A percentile compares a stretch with the other conserved stretches of the same genome.
phyloP scores from a whole-genome alignment of 2,888 invertebrate genomes.

The Hypercompe scribonia region DNA sequence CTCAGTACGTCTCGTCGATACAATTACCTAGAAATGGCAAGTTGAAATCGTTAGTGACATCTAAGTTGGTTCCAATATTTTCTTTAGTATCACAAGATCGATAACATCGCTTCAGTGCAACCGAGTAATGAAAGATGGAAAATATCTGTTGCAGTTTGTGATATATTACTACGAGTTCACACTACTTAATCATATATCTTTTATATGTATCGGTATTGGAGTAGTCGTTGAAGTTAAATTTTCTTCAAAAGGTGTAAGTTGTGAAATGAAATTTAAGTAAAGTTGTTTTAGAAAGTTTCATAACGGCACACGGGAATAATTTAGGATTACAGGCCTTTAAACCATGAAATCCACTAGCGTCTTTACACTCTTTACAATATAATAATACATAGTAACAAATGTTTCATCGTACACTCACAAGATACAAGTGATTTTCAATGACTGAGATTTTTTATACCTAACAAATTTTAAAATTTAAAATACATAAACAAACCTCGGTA shows the following conservation, averaged over 20 bases:
- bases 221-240: not conserved
- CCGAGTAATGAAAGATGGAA: conserved; percentile 31
- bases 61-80: conserved; percentile 33
- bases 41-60: conserved; percentile 33
- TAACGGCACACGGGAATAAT: too few species aligned
- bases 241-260: not conserved
- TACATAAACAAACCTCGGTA: too few species aligned
- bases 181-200: not conserved
- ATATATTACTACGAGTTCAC: conserved; percentile 30
- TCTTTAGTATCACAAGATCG: conserved; percentile 25
- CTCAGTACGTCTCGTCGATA: conserved; percentile 20
- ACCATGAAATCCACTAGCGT: too few species aligned
- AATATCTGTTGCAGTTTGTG: conserved; percentile 27
- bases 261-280: too few species aligned
- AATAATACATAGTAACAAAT: too few species aligned
- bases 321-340: too few species aligned
- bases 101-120: conserved; percentile 32
- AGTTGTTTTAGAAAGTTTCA: too few species aligned
- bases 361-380: too few species aligned
- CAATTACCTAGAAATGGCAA: conserved; percentile 25
- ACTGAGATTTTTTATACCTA: too few species aligned
- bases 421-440: too few species aligned
- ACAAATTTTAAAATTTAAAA: too few species aligned
- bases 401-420: too few species aligned
- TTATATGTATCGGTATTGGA: not conserved